phyloP scores from a whole-genome alignment of 1,140 invertebrate species.

The Sarcophaga bullata region DNA sequence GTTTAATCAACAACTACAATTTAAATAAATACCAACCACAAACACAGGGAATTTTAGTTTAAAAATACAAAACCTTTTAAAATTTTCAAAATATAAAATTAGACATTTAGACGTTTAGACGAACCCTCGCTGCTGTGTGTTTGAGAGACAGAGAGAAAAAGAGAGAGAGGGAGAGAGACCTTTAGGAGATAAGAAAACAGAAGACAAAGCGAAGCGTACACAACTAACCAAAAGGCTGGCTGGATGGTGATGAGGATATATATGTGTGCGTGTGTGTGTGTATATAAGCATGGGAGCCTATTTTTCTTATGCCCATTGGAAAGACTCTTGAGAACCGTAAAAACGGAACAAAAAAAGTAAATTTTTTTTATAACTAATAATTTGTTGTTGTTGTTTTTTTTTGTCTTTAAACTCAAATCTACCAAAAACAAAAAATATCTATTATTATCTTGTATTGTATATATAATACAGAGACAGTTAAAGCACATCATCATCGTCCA shows the following conservation, averaged over 20 bases:
- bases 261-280: background rate
- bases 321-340: background rate
- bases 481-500: background rate
- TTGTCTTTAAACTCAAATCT: background rate
- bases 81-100: no score
- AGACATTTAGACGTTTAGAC: background rate
- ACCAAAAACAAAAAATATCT: slow-evolving; percentile 11
- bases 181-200: background rate
- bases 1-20: no score
- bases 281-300: background rate
- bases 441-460: slow-evolving; percentile 18
- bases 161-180: no score
- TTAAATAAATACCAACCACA: no score
- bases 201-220: background rate
- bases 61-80: no score
- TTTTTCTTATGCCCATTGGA: background rate
- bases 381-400: background rate
- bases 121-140: background rate
- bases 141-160: no score
- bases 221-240: background rate
- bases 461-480: slow-evolving; percentile 6
- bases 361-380: background rate
- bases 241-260: background rate
- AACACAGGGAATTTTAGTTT: no score
- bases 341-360: background rate